Conservation (phyloP, 2,113 vertebrate species). For the Apodemus sylvaticus region DNA sequence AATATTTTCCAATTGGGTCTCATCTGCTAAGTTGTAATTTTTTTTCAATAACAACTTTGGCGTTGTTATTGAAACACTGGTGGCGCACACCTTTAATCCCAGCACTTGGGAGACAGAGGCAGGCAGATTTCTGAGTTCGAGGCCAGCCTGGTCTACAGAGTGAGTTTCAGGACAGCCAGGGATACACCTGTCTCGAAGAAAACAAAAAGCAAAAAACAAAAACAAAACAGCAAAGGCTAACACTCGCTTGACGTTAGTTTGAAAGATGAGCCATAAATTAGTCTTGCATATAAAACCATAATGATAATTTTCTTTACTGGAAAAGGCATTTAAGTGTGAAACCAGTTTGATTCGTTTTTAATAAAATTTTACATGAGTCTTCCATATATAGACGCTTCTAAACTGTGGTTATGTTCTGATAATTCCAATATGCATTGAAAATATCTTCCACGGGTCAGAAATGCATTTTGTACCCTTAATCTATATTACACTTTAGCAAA, state of each 20-base stretch:
- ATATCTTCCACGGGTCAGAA: not conserved
- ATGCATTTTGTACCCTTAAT: not conserved
- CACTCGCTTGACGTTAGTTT: not conserved
- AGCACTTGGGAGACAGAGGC: no score
- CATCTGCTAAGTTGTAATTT: slow-evolving; percentile 45
- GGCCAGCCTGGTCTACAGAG: no score
- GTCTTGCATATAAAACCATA: slow-evolving; percentile 31
- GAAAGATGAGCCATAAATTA: slow-evolving; percentile 37
- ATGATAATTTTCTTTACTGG: slow-evolving; percentile 25
- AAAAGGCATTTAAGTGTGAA: slow-evolving; percentile 17
- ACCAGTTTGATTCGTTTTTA: not conserved
- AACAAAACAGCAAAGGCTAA: slow-evolving; percentile 26
- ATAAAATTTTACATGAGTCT: not conserved
- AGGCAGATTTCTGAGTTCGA: no score
- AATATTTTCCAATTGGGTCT: slow-evolving; percentile 43
- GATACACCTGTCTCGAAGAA: no score
- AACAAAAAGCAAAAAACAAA: no score
- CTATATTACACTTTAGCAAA: not conserved
- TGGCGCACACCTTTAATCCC: no score
- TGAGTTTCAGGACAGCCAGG: no score
- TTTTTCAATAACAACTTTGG: not conserved
- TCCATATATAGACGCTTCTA: not conserved
- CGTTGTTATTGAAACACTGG: no score
- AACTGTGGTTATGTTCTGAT: not conserved
- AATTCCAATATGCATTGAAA: not conserved